Evolutionary conservation across 2,888 invertebrate genomes (phyloP), one percentile per base, ranked within the genome.

Genomic region (Eupsilia transversa): DNA sequence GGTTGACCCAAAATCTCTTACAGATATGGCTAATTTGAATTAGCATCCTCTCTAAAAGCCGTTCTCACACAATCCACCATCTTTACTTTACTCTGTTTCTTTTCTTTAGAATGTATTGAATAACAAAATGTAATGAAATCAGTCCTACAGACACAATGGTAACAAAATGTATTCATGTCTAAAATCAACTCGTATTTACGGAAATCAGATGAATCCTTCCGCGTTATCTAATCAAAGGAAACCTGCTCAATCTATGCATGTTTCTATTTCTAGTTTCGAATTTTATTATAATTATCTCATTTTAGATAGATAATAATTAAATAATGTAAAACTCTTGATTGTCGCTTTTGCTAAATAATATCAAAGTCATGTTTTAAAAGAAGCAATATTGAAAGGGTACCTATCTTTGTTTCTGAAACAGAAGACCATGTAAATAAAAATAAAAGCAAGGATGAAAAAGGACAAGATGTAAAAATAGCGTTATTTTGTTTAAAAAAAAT

Each of bases 221-320:
- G 60, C 17, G 35, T 79, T 79, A 82, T 79, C 79, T 83, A 72
- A 82, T 79, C 83, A 27, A 12, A 30, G 12, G 27, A 79, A 79
- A 68, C 83, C 74, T 81, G 81, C 43, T 63, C 41, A 74, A 81
- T 83, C 83, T 68, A n/a, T 78, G 43, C 23, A 65, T 74, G 12
- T 67, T 54, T 68, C 23, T 74, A 59, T 79, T 61, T 71, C 71
- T 49, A 33, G 35, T 35, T 30, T 82, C 9, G 46, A 49, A 65
- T 60, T 60, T 46, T 27, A 65, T 60, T 64, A 46, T 27, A 30
- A 30, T 59, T 65, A 41, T 49, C 23, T 46, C 12, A 35, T 54
- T 72, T 33, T 43, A 54, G 23, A 69, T 46, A 56, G 3, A 38
- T 17, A 35, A 77, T 54, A 35, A 77, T 54, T 46, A 64, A 79